Evolutionary conservation across 1,140 invertebrate genomes (phyloP).

Genomic region (Camponotus floridanus): DNA sequence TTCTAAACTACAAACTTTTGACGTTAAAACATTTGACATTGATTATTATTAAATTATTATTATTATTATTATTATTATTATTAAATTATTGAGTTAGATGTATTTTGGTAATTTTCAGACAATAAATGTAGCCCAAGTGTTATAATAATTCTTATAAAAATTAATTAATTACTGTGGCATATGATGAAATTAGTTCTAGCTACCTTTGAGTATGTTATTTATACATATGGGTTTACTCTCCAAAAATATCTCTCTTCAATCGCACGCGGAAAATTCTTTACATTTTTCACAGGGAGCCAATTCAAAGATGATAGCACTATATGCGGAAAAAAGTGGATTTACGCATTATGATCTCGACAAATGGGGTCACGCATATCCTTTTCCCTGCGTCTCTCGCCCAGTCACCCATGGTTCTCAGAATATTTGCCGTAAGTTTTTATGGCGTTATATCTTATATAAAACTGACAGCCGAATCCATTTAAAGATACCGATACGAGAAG

Average conservation of each 20-base stretch:
- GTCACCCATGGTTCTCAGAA: conserved; percentile 16
- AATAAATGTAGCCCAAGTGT: too few species aligned
- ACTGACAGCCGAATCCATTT: conserved; percentile 38
- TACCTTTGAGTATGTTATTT: neutral
- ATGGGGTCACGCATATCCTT: conserved; percentile 41
- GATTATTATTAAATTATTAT: neutral
- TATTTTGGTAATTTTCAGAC: neutral
- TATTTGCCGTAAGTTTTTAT: conserved; percentile 42
- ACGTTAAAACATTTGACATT: neutral
- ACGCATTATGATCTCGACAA: conserved; percentile 49
- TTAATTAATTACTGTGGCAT: neutral
- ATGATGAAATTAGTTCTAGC: neutral
- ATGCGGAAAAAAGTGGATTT: conserved; percentile 35
- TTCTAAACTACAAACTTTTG: neutral
- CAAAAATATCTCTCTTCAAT: conserved; percentile 12
- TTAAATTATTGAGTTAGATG: neutral
- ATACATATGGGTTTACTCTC: neutral
- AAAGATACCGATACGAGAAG: neutral
- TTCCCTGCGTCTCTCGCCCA: neutral
- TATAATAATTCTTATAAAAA: neutral
- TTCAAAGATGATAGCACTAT: conserved; percentile 27
- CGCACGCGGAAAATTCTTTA: neutral
- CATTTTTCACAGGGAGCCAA: conserved; percentile 37
- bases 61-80: too few species aligned
- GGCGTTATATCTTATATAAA: conserved; percentile 29